Evolutionary conservation across 2,797 vertebrate genomes (phyloP).

Genomic region (Channallabes apus): DNA sequence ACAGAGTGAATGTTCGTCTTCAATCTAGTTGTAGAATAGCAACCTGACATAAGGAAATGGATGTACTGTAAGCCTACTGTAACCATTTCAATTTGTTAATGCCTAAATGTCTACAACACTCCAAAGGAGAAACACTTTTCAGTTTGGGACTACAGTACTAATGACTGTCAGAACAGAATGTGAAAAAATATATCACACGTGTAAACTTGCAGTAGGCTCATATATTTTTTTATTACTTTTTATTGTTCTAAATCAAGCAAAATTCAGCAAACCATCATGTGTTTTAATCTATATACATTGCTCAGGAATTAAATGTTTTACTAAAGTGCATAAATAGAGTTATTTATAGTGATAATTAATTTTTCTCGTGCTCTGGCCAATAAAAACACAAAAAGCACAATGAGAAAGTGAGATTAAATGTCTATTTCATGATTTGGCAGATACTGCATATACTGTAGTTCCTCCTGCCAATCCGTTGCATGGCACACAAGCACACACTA

Average conservation of each 20-base stretch:
- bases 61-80: neutral
- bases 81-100: neutral
- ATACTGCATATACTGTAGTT: neutral
- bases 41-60: neutral
- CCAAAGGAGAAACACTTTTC: neutral
- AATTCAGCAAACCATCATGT: neutral
- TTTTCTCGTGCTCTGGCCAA: neutral
- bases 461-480: too few relatives aligned
- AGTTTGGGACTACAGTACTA: neutral
- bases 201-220: neutral
- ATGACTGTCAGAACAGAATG: neutral
- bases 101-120: neutral
- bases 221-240: neutral
- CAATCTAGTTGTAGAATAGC: neutral
- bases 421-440: neutral
- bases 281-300: neutral
- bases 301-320: neutral
- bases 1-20: neutral
- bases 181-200: neutral
- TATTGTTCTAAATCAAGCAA: neutral
- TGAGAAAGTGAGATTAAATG: neutral
- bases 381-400: neutral
- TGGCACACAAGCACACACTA: too few relatives aligned
- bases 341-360: neutral
- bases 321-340: neutral